Conservation (phyloP, 1,140 invertebrate species). For the Drosophila kanapiae region DNA sequence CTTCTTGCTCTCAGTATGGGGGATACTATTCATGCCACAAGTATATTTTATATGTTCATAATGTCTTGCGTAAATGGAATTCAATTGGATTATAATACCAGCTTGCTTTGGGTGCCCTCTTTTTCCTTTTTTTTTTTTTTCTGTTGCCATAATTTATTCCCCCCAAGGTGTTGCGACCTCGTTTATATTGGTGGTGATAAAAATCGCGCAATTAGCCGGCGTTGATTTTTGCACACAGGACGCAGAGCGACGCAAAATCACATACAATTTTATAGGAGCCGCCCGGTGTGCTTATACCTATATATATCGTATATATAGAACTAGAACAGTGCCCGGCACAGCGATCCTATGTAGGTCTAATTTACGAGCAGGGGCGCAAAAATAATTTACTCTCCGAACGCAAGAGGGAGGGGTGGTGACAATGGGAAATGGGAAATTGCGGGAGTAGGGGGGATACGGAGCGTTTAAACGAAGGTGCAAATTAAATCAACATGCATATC, state of each 20-base stretch:
- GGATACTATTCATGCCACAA: neutral
- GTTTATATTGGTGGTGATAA: slow-evolving; percentile 67
- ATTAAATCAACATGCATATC: slow-evolving; percentile 84
- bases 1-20: neutral
- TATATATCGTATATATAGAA: slow-evolving; percentile 32
- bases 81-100: slow-evolving; percentile 16
- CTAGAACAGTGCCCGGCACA: slow-evolving; percentile 49
- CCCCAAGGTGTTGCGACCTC: slow-evolving; percentile 58
- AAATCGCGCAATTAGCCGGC: slow-evolving; percentile 79
- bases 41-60: neutral
- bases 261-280: slow-evolving; percentile 1
- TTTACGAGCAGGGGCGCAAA: slow-evolving; percentile 69
- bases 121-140: neutral
- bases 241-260: slow-evolving; percentile 25
- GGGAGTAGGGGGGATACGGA: slow-evolving; percentile 3
- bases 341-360: slow-evolving; percentile 64
- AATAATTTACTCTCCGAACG: slow-evolving; percentile 67
- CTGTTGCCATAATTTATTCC: slow-evolving; percentile 31
- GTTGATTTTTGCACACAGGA: slow-evolving; percentile 79
- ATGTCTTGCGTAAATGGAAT: neutral
- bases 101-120: neutral
- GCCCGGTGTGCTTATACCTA: neutral
- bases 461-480: slow-evolving; percentile 81
- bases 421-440: slow-evolving; percentile 7
- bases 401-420: slow-evolving; percentile 28